Evolutionary conservation across 2,797 vertebrate genomes (phyloP), one percentile per base, ranked within the genome.

Genomic region (Pterois miles): DNA sequence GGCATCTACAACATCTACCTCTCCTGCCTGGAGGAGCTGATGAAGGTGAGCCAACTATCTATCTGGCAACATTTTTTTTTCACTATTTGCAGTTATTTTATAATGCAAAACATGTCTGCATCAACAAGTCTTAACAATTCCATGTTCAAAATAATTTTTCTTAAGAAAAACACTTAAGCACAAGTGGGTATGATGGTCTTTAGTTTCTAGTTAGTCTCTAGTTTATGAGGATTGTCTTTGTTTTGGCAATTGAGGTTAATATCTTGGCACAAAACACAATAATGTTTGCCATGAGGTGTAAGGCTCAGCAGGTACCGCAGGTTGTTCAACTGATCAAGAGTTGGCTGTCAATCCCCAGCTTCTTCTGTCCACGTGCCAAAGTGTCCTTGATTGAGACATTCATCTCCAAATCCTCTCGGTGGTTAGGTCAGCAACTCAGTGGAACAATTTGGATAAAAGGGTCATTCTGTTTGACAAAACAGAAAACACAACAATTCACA

Each of bases 1-100:
- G 98, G 97, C 88, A 97, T 99, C 92, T 99, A 98, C 87, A 97
- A 92, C 91, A 99, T 99, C 90, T 99, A 97, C 86, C 93, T 97
- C 62, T 98, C 98, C 18, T 99, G 98, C 72, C 84, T 99, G 79
- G 97, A 99, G 86, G 98, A 99, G 77, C 93, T 99, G 63, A 99
- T 99, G 98, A 99, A 98, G 97, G 98, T 99, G 83, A 91, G 69
- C 1, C 0, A 71, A 27, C 34, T 64, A 27, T 16, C 2, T 60
- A 27, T 16, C 3, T 1, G 4, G 20, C 27, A 16, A 16, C 29
- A 4, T 14, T 65, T 72, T 40, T 0, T 13, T 43, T 6, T 14
- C 16, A 23, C 27, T n/a, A 65, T 12, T 56, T 48, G 1, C 5
- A 31, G 2, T 14, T 71, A 16, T 50, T 52, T 48, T 36, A 20